Percentiles rank a stretch among this genome's conserved stretches.
These are phyloP conservation scores for Saccopteryx bilineata DNA, from an alignment of 2,113 vertebrate genomes.

Conservation along the genomic window DNA sequence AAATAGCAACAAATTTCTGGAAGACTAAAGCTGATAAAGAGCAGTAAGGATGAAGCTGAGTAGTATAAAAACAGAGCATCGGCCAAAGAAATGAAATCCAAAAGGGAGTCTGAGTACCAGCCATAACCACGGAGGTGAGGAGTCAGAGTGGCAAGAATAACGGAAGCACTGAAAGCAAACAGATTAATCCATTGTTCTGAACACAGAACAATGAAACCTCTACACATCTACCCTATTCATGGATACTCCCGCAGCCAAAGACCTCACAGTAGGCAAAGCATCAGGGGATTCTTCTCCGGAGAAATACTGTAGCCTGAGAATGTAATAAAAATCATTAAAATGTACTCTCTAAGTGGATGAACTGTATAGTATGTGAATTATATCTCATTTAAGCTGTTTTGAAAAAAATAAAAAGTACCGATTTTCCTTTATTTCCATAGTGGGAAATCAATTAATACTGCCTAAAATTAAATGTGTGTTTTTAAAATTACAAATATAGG, in stretches of 20 bases:
- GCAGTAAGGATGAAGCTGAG: background rate
- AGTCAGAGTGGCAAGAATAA: conserved; percentile 8
- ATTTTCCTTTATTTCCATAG: background rate
- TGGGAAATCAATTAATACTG: background rate
- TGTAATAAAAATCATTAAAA: background rate
- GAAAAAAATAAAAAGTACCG: background rate
- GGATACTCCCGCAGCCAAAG: background rate
- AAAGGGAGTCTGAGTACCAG: background rate
- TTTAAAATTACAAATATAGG: conserved; percentile 17
- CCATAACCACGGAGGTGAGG: background rate
- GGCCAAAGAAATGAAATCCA: background rate
- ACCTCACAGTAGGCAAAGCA: background rate
- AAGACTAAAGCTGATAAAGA: background rate
- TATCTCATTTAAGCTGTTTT: background rate
- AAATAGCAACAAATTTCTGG: conserved; percentile 43
- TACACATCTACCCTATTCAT: background rate
- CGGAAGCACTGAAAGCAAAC: background rate
- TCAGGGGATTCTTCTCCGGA: background rate
- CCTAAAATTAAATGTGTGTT: conserved; percentile 11
- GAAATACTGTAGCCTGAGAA: background rate
- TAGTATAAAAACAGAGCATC: background rate
- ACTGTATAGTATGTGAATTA: background rate
- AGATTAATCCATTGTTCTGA: background rate
- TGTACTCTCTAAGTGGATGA: background rate
- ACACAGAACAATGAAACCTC: background rate